Conservation (phyloP, 2,888 invertebrate genomes). For the Helobdella robusta region DNA sequence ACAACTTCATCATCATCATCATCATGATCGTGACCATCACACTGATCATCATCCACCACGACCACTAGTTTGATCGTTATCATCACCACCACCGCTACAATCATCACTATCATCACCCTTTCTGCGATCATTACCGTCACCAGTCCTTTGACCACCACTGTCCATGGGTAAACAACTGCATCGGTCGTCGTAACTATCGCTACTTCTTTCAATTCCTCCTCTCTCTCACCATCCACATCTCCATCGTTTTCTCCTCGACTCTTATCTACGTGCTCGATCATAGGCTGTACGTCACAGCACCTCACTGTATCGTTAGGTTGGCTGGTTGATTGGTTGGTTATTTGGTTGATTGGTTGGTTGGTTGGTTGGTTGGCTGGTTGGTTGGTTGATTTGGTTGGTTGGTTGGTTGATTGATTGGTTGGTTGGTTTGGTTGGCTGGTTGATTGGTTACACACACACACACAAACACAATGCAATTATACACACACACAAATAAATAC, state of each 20-base stretch:
- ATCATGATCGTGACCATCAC: not conserved
- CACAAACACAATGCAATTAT: too few relatives aligned
- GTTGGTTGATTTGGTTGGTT: too few relatives aligned
- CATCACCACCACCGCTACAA: not conserved
- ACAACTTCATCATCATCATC: not conserved
- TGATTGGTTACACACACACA: too few relatives aligned
- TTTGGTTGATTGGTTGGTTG: too few relatives aligned
- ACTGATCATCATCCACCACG: not conserved
- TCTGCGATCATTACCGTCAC: too few relatives aligned
- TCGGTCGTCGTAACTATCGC: slow-evolving; percentile 86
- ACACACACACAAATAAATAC: too few relatives aligned
- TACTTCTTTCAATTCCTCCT: slow-evolving; percentile 98
- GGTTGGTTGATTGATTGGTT: too few relatives aligned
- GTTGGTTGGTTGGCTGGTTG: too few relatives aligned
- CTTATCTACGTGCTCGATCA: slow-evolving; percentile 80
- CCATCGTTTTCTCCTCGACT: slow-evolving; percentile 87
- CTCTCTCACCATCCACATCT: slow-evolving; percentile 91
- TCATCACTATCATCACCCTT: not conserved
- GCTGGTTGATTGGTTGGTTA: too few relatives aligned
- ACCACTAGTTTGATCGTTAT: not conserved
- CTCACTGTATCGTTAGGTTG: too few relatives aligned
- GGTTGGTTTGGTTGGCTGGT: too few relatives aligned
- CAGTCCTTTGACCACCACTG: slow-evolving; percentile 99
- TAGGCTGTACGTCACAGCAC: slow-evolving; percentile 48
- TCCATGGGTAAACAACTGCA: slow-evolving; percentile 50